A percentile compares a stretch with the other conserved stretches of the same genome.
phyloP scores from a whole-genome alignment of 2,113 vertebrate species.

The Cinclus mexicanus region DNA sequence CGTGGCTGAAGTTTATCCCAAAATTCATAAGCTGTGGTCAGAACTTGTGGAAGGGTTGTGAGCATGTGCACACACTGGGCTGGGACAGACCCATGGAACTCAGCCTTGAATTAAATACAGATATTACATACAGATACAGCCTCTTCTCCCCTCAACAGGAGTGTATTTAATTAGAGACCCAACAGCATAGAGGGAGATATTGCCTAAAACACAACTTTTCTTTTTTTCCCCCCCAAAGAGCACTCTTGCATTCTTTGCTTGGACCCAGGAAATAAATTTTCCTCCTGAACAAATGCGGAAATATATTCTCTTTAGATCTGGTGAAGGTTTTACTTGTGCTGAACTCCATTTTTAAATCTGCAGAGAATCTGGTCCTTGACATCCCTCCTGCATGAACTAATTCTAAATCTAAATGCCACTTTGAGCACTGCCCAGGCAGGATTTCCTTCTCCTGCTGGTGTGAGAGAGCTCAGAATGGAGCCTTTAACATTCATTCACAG shows the following conservation, averaged over 20 bases:
- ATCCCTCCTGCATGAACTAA: neutral
- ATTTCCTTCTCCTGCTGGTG: neutral
- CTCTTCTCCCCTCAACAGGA: neutral
- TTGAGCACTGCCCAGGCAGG: fast-evolving
- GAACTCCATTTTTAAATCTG: neutral
- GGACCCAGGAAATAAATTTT: neutral
- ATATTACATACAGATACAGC: neutral
- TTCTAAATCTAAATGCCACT: neutral
- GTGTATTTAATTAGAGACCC: neutral
- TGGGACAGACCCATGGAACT: neutral
- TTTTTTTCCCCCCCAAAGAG: neutral
- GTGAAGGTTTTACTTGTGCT: neutral
- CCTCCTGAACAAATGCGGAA: neutral
- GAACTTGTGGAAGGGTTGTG: neutral
- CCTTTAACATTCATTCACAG: too few relatives aligned
- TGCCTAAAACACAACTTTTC: neutral
- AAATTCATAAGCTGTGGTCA: neutral
- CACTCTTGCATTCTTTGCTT: neutral
- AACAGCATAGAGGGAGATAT: neutral
- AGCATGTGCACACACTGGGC: neutral
- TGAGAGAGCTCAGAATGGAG: neutral
- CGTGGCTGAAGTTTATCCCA: neutral
- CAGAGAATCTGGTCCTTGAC: neutral
- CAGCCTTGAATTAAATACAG: neutral
- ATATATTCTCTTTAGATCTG: neutral